Conservation (phyloP, 2,113 vertebrate species). For the Parus major region DNA sequence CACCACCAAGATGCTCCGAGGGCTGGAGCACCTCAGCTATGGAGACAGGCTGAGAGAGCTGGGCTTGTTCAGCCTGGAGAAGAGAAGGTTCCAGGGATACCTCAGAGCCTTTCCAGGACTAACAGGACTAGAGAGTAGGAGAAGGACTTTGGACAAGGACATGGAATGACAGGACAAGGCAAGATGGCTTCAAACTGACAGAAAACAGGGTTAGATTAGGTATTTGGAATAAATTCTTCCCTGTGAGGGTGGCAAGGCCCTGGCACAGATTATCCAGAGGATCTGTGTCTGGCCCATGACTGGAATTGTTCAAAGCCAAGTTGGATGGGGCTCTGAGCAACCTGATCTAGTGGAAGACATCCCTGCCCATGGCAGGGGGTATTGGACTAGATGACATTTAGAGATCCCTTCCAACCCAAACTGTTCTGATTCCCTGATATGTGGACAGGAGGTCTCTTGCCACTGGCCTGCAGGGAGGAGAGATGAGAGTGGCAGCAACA, state of each 20-base stretch:
- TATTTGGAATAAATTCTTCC: neutral
- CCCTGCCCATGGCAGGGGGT: neutral
- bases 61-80: neutral
- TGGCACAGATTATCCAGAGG: neutral
- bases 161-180: neutral
- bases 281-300: neutral
- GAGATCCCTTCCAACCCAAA: neutral
- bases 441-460: fast-evolving
- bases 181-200: neutral
- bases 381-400: neutral
- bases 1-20: neutral
- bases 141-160: neutral
- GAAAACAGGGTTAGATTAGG: neutral
- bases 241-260: neutral
- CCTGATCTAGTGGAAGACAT: neutral
- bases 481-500: neutral
- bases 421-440: neutral
- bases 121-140: neutral
- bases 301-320: neutral
- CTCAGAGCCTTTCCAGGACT: neutral
- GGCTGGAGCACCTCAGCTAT: neutral
- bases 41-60: neutral
- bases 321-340: neutral
- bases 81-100: neutral
- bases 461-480: neutral